A percentile compares a stretch with the other conserved stretches of the same genome.
These are phyloP conservation scores for Deladenus siricidicola DNA, from an alignment of 2,888 invertebrate genomes.

Conservation along the genomic window DNA sequence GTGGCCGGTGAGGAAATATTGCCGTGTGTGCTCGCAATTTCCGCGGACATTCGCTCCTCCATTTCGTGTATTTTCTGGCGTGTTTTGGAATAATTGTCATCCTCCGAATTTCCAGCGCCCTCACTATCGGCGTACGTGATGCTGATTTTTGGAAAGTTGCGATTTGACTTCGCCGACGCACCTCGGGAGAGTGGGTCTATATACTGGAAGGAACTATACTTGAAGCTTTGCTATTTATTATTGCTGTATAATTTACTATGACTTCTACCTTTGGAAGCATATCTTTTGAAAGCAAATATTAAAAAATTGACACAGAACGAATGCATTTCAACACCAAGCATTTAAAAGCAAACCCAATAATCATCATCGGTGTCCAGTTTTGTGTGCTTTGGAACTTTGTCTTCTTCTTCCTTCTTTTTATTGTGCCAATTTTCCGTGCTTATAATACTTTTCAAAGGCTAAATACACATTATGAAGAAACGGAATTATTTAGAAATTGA, in stretches of 20 bases:
- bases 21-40: not conserved
- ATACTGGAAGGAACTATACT: slow-evolving; percentile 32
- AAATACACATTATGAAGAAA: slow-evolving; percentile 4
- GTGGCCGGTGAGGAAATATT: not conserved
- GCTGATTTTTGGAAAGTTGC: slow-evolving; percentile 16
- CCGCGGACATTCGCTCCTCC: slow-evolving; percentile 3
- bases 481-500: not conserved
- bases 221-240: not conserved
- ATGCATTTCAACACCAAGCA: slow-evolving; percentile 1
- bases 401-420: slow-evolving; percentile 21
- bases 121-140: slow-evolving; percentile 22
- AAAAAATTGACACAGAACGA: not conserved
- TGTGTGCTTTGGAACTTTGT: slow-evolving; percentile 25
- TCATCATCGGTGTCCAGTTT: slow-evolving; percentile 19
- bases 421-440: slow-evolving; percentile 30
- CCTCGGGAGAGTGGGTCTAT: slow-evolving; percentile 48
- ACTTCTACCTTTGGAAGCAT: not conserved
- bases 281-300: too few species aligned
- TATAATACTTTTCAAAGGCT: slow-evolving; percentile 30
- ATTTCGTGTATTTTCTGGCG: slow-evolving; percentile 4
- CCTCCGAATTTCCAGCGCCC: not conserved
- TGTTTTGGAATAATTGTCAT: not conserved
- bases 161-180: slow-evolving; percentile 38
- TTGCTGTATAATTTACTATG: not conserved
- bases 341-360: slow-evolving; percentile 11